Percentiles rank a stretch among this genome's conserved stretches.
phyloP scores from a whole-genome alignment of 2,113 vertebrate species.

The Bungarus multicinctus region DNA sequence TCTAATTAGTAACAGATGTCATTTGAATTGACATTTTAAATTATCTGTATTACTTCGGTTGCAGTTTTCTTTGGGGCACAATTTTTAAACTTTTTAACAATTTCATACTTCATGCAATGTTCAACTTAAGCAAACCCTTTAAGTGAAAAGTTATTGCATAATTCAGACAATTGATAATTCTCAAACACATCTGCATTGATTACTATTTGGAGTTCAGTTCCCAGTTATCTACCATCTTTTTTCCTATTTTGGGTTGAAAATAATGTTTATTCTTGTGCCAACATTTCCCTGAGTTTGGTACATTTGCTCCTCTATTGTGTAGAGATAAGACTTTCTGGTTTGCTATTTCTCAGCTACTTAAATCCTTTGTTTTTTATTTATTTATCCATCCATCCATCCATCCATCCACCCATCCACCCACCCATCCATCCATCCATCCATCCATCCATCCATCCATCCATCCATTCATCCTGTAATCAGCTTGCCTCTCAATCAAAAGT shows the following conservation, averaged over 20 bases:
- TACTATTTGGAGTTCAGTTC: conserved; percentile 12
- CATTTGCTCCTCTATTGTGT: neutral
- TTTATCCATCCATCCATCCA: no score
- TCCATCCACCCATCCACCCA: neutral
- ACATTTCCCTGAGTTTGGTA: neutral
- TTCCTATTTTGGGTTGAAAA: neutral
- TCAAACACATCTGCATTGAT: neutral
- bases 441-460: no score
- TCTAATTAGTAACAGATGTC: conserved; percentile 55
- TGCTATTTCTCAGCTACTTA: neutral
- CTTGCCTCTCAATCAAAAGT: neutral
- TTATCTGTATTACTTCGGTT: conserved; percentile 9
- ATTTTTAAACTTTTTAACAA: neutral
- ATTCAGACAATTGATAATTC: conserved; percentile 18
- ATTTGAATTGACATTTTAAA: conserved; percentile 38
- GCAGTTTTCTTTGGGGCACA: conserved; percentile 40
- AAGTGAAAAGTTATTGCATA: conserved; percentile 13
- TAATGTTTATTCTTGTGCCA: neutral
- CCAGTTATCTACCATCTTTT: neutral
- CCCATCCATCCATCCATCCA: neutral
- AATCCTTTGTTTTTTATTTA: neutral
- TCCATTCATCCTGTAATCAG: neutral
- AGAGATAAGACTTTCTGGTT: neutral
- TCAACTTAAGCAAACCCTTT: neutral
- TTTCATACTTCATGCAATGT: conserved; percentile 1